These are phyloP conservation scores for Netelia inedita DNA, from an alignment of 2,888 invertebrate species.

Conservation along the genomic window DNA sequence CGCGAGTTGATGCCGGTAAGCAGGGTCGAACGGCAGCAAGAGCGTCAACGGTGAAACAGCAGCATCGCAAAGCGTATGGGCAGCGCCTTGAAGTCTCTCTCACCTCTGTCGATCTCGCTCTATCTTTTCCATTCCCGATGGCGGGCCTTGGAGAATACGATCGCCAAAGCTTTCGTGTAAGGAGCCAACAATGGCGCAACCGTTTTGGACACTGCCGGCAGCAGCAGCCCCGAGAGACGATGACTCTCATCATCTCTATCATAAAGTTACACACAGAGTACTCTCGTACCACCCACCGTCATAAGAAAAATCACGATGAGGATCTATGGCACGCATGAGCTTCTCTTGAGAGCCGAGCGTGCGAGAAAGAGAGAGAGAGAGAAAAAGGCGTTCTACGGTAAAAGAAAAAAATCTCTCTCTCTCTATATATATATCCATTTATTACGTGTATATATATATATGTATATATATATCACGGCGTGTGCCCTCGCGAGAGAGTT, in stretches of 20 bases:
- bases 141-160: constrained; percentile 57
- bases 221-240: constrained; percentile 40
- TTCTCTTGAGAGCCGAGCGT: not conserved
- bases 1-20: constrained; percentile 44
- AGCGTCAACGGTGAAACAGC: constrained; percentile 43
- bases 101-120: constrained; percentile 17
- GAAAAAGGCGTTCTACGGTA: constrained; percentile 13
- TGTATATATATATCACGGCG: not conserved
- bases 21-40: constrained; percentile 60
- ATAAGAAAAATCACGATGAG: constrained; percentile 39
- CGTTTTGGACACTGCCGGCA: constrained; percentile 57
- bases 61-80: constrained; percentile 30
- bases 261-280: constrained; percentile 29
- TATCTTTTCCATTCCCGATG: constrained; percentile 17
- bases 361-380: not conserved
- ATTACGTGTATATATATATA: too few species aligned
- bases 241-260: constrained; percentile 61
- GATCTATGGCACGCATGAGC: constrained; percentile 6
- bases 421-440: too few species aligned
- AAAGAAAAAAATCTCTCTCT: not conserved
- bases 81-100: constrained; percentile 52
- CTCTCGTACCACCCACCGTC: constrained; percentile 64
- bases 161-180: constrained; percentile 56
- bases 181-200: constrained; percentile 62
- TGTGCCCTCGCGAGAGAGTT: constrained; percentile 8